phyloP scores from a whole-genome alignment of 2,797 vertebrate species.

The Falco novaeseelandiae region DNA sequence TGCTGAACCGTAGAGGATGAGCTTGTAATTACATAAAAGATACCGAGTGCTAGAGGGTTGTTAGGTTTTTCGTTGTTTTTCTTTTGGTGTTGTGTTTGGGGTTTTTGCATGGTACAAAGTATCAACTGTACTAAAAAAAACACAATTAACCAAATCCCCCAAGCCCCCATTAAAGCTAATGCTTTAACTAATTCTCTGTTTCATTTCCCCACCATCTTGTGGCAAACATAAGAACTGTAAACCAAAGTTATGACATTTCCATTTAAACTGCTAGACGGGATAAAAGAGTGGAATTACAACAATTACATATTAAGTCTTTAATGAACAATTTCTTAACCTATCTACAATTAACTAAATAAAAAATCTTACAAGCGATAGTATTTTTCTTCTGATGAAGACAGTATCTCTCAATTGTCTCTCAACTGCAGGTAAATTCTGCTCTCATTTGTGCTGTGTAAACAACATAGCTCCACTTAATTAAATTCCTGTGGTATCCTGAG shows the following conservation, averaged over 20 bases:
- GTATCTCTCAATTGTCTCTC: not conserved
- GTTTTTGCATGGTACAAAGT: not conserved
- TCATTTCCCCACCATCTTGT: not conserved
- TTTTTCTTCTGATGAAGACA: not conserved
- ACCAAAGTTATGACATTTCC: not conserved
- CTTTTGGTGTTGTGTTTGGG: not conserved
- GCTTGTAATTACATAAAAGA: not conserved
- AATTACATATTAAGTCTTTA: not conserved
- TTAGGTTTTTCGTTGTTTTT: not conserved
- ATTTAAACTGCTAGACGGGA: not conserved
- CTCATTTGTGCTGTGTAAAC: not conserved
- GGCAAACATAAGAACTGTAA: not conserved
- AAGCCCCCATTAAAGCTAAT: not conserved
- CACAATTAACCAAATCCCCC: not conserved
- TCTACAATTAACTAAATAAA: not conserved
- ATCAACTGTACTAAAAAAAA: not conserved
- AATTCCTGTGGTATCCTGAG: not conserved
- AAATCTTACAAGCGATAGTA: not conserved
- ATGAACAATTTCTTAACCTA: not conserved
- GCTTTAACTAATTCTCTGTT: not conserved
- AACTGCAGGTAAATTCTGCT: not conserved
- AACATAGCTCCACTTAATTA: not conserved
- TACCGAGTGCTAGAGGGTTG: not conserved
- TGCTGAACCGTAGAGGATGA: constrained; percentile 10
- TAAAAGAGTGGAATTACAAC: not conserved